These are phyloP conservation scores for Molossus molossus DNA, from an alignment of 2,797 vertebrate species.

Conservation along the genomic window DNA sequence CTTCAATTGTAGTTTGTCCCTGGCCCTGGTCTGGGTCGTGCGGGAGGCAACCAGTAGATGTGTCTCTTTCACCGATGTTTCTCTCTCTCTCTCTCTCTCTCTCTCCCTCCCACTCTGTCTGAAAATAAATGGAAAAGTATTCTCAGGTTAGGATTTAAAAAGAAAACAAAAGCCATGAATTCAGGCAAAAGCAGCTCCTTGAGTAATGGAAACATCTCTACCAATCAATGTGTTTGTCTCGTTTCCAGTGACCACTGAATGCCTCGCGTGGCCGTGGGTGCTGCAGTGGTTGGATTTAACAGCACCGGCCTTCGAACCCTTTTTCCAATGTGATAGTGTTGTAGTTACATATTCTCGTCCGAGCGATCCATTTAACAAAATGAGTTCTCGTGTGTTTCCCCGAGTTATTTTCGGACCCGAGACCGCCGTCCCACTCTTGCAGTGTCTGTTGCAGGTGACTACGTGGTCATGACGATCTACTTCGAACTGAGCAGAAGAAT, in stretches of 20 bases:
- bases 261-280: not conserved
- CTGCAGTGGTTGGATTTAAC: not conserved
- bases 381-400: not conserved
- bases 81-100: too few species aligned
- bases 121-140: too few species aligned
- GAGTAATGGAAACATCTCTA: not conserved
- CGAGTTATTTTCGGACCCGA: not conserved
- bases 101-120: too few species aligned
- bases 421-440: not conserved
- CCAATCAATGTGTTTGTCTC: not conserved
- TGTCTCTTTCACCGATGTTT: too few species aligned
- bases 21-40: too few species aligned
- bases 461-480: conserved; percentile 98
- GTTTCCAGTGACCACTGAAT: not conserved
- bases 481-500: conserved; percentile 98
- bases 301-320: not conserved
- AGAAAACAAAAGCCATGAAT: not conserved
- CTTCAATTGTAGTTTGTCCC: too few species aligned
- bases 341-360: not conserved
- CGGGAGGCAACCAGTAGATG: too few species aligned
- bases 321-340: not conserved
- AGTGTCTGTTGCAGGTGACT: conserved; percentile 93
- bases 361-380: conserved; percentile 5
- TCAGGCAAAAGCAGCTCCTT: not conserved
- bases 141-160: too few species aligned